Evolutionary conservation across 2,888 invertebrate genomes (phyloP).

Genomic region (Melipona bicolor): DNA sequence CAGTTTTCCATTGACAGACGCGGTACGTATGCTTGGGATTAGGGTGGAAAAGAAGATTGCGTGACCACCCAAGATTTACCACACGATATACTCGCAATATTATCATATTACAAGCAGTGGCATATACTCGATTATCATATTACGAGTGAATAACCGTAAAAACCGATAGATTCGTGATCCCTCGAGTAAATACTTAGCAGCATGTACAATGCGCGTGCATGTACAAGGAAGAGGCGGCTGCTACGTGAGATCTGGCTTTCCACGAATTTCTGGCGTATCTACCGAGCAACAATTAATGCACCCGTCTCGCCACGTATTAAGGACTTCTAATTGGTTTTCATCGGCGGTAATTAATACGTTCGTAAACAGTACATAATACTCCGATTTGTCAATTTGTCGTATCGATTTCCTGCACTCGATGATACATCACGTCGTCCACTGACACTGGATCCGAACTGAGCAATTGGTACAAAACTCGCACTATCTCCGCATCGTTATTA

Average conservation of each 20-base stretch:
- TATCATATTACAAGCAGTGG: not conserved
- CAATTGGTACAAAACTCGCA: not conserved
- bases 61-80: not conserved
- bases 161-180: not conserved
- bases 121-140: not conserved
- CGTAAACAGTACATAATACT: slow-evolving; percentile 21
- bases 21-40: no score
- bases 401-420: slow-evolving; percentile 41
- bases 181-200: not conserved
- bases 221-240: slow-evolving; percentile 1
- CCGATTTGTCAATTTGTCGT: slow-evolving; percentile 49
- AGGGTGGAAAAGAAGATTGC: not conserved
- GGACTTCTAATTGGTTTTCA: slow-evolving; percentile 69
- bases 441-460: not conserved
- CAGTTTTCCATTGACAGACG: no score
- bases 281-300: slow-evolving; percentile 28
- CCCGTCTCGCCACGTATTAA: slow-evolving; percentile 47
- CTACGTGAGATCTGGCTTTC: slow-evolving; percentile 39
- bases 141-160: not conserved
- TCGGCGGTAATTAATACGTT: slow-evolving; percentile 67
- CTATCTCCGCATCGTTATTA: not conserved
- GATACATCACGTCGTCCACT: slow-evolving; percentile 3
- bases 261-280: slow-evolving; percentile 20
- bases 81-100: not conserved
- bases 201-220: not conserved